A percentile compares a stretch with the other conserved stretches of the same genome.
These are phyloP conservation scores for Drosophila eohydei DNA, from an alignment of 2,888 invertebrate genomes.

Conservation along the genomic window DNA sequence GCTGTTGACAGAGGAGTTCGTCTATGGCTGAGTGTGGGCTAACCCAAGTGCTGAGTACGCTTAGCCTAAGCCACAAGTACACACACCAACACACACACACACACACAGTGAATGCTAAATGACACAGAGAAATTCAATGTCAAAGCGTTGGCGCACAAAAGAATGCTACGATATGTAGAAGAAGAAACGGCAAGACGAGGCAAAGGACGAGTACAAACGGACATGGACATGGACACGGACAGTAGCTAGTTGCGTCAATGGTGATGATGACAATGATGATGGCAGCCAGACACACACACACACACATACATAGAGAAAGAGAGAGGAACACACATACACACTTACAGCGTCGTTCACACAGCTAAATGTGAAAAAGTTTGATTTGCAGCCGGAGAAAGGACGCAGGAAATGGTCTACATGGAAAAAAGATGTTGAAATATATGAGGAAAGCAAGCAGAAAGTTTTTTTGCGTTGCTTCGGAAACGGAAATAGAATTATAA, in stretches of 20 bases:
- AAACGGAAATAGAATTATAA: conserved; percentile 83
- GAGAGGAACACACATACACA: conserved; percentile 22
- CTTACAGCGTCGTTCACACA: conserved; percentile 13
- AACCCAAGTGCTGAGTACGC: conserved; percentile 42
- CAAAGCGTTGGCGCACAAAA: conserved; percentile 69
- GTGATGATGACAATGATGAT: conserved; percentile 67
- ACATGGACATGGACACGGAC: conserved; percentile 26
- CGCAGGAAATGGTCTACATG: conserved; percentile 59
- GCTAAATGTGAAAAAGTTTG: conserved; percentile 64
- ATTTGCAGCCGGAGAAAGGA: conserved; percentile 56
- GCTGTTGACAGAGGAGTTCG: conserved; percentile 41
- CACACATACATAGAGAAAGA: not conserved
- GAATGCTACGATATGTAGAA: conserved; percentile 53
- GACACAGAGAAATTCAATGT: conserved; percentile 75
- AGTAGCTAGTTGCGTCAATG: conserved; percentile 48
- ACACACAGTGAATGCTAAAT: conserved; percentile 48
- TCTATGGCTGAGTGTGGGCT: conserved; percentile 14
- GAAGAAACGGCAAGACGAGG: conserved; percentile 1
- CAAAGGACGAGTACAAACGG: conserved; percentile 21
- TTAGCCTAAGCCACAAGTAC: conserved; percentile 45
- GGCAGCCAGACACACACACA: conserved; percentile 44
- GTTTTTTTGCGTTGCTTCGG: conserved; percentile 58
- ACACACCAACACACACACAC: conserved; percentile 12
- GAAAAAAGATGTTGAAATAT: conserved; percentile 62
- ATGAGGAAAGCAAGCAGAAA: conserved; percentile 48